phyloP scores from a whole-genome alignment of 1,140 invertebrate genomes.

The Oreohelix idahoensis region DNA sequence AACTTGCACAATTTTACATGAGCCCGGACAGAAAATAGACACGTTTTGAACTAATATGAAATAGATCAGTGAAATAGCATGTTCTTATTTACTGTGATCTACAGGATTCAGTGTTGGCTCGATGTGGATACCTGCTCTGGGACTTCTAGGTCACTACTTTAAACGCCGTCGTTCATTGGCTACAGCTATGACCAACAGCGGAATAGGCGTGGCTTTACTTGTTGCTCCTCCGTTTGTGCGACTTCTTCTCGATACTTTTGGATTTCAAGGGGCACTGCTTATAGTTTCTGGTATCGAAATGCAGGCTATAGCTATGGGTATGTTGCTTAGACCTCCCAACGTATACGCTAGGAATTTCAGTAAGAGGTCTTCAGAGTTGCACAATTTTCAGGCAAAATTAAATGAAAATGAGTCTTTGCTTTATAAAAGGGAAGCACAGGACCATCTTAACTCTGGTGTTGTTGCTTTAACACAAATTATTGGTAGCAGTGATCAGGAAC shows the following conservation, averaged over 20 bases:
- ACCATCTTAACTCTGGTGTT: background rate
- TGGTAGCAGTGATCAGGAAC: no score
- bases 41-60: no score
- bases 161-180: conserved; percentile 1
- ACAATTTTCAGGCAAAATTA: background rate
- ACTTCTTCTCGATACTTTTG: background rate
- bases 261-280: background rate
- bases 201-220: background rate
- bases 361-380: background rate
- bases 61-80: no score
- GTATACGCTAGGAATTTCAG: background rate
- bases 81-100: background rate
- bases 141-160: conserved; percentile 3
- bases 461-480: background rate
- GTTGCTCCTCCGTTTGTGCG: background rate
- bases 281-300: background rate
- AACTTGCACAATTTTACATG: no score
- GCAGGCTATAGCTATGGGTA: background rate
- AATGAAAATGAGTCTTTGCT: background rate
- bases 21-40: no score
- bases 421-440: background rate
- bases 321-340: background rate
- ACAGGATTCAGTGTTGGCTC: conserved; percentile 3
- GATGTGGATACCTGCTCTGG: conserved; percentile 9
- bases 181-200: background rate